Evolutionary conservation across 2,797 vertebrate species (phyloP), one percentile per base, ranked within the genome.

Genomic region (Thalassophryne amazonica): DNA sequence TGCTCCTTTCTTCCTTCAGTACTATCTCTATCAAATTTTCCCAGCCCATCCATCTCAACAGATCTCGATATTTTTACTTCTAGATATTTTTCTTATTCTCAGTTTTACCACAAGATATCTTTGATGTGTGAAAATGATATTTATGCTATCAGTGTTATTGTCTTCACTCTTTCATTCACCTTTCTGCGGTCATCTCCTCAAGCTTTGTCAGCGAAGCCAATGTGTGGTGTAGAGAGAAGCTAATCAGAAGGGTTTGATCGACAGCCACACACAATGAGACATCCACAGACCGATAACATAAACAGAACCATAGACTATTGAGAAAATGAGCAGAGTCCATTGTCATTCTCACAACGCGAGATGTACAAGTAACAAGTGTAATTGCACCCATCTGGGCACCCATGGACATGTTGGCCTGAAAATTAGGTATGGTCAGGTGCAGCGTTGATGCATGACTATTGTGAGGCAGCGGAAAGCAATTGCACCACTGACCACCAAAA

Each of bases 1-100:
- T 49, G 11, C 32, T 39, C 34, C 34, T 43, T 35, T 37, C 10
- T 7, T 24, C 16, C 38, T 57, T 49, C 14, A 23, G 41, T 60
- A 42, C 50, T 17, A 24, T 14, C 39, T 23, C 16, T 21, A 15
- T 57, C 41, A 31, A 32, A 33, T 47, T 20, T 22, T 55, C 56
- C 29, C 8, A 46, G 25, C 57, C 34, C 24, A 20, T n/a, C 45
- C 22, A 40, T 29, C 16, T 16, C 7, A 0, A 9, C 15, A 23
- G 12, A 27, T 20, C 12, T 53, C 28, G 17, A 22, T 33, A 17
- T 43, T 41, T 37, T 22, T n/a, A 38, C 7, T 11, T 23, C 32
- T 28, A 2, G 12, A n/a, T 19, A 24, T 30, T 22, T 3, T 19
- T 20, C 42, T 25, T 36, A 14, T 30, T 46, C 48, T 49, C 42